Evolutionary conservation across 2,797 vertebrate genomes (phyloP).

Genomic region (Phalanger gymnotis): DNA sequence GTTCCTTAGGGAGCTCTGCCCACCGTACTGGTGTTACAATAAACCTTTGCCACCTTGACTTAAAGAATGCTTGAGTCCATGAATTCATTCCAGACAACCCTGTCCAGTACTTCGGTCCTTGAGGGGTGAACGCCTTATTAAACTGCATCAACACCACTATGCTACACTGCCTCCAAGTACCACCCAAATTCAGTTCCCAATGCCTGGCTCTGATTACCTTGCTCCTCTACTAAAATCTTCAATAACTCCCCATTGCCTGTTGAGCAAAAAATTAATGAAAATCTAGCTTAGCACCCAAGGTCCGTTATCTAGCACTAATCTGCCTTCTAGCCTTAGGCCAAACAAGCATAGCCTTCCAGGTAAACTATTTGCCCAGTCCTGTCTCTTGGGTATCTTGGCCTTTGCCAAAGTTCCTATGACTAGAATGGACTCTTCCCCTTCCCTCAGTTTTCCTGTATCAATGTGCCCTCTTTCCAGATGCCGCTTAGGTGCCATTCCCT

Average conservation of each 20-base stretch:
- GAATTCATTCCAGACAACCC: no score
- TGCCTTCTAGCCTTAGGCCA: background rate
- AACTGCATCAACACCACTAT: no score
- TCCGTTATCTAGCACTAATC: background rate
- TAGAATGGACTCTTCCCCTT: background rate
- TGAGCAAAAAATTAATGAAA: background rate
- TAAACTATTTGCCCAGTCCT: background rate
- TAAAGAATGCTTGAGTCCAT: no score
- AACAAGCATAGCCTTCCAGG: background rate
- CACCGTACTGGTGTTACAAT: no score
- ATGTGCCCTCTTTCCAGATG: background rate
- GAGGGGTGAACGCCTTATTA: no score
- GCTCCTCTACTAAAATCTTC: background rate
- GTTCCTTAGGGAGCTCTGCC: no score
- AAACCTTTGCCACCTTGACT: no score
- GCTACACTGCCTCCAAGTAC: background rate
- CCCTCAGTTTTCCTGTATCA: background rate
- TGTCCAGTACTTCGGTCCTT: no score
- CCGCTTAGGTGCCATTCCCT: no score
- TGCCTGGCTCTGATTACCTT: background rate
- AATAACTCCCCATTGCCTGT: no score
- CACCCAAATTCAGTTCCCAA: background rate
- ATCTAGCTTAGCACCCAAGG: background rate
- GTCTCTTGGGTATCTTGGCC: no score
- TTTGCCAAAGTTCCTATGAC: background rate